A percentile compares a stretch with the other conserved stretches of the same genome.
Evolutionary conservation across 2,888 invertebrate species (phyloP).

Genomic region (Elegia similella): DNA sequence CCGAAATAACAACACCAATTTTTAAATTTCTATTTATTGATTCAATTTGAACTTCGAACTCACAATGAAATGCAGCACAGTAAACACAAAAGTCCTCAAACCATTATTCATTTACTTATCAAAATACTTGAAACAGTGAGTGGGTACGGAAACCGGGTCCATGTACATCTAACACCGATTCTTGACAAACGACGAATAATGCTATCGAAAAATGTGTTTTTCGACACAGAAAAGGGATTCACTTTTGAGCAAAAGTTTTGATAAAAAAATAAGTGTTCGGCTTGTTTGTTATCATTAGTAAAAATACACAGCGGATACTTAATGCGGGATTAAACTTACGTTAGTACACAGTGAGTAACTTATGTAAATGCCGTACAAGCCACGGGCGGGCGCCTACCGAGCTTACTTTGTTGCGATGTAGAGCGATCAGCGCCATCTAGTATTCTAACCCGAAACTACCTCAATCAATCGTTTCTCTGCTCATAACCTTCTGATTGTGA

Average conservation of each 20-base stretch:
- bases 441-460: constrained; percentile 14
- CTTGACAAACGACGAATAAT: constrained; percentile 48
- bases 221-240: constrained; percentile 59
- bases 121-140: constrained; percentile 72
- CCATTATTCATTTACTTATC: constrained; percentile 65
- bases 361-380: constrained; percentile 75
- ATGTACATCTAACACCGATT: constrained; percentile 65
- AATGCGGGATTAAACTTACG: constrained; percentile 74
- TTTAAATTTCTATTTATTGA: constrained; percentile 79
- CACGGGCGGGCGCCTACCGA: constrained; percentile 64
- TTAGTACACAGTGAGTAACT: constrained; percentile 74
- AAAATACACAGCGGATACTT: constrained; percentile 74
- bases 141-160: constrained; percentile 58
- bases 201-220: constrained; percentile 45
- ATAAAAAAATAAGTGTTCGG: constrained; percentile 75
- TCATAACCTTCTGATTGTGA: constrained; percentile 6
- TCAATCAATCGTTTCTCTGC: constrained; percentile 2
- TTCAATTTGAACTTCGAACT: constrained; percentile 82
- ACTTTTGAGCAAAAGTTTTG: constrained; percentile 76
- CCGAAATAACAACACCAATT: constrained; percentile 62
- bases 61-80: constrained; percentile 81
- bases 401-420: constrained; percentile 42
- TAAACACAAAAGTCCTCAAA: constrained; percentile 76
- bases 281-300: constrained; percentile 59
- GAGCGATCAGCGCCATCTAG: constrained; percentile 33